These are phyloP conservation scores for Thecocarcelia acutangulata DNA, from an alignment of 2,888 invertebrate genomes.

Conservation along the genomic window DNA sequence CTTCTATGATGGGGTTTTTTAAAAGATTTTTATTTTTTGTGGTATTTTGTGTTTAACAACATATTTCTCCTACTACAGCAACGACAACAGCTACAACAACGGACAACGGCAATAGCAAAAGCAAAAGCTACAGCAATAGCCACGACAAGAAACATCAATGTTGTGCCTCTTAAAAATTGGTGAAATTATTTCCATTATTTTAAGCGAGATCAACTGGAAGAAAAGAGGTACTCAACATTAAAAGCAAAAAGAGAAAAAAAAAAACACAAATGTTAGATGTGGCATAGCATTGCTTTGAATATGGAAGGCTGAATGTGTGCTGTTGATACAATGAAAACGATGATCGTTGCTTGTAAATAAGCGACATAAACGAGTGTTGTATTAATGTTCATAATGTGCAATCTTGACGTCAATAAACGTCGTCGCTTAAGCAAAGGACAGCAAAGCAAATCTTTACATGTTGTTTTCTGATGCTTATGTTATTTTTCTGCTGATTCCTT, in stretches of 20 bases:
- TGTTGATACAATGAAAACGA: constrained; percentile 55
- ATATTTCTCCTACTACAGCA: constrained; percentile 51
- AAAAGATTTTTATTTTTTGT: background rate
- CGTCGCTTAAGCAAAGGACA: constrained; percentile 73
- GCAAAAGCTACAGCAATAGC: constrained; percentile 11
- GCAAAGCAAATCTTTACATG: constrained; percentile 65
- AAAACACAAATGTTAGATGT: constrained; percentile 24
- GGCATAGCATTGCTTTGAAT: constrained; percentile 1
- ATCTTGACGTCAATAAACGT: constrained; percentile 81
- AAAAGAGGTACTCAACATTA: constrained; percentile 19
- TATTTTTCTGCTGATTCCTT: constrained; percentile 15
- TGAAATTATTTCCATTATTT: constrained; percentile 67
- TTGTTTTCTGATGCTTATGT: constrained; percentile 54
- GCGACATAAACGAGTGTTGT: constrained; percentile 81
- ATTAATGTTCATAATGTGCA: constrained; percentile 81
- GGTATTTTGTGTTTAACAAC: constrained; percentile 55
- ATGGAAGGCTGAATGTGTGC: constrained; percentile 7
- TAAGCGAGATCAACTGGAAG: constrained; percentile 34
- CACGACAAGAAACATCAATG: constrained; percentile 60
- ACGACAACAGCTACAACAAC: background rate
- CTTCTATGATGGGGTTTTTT: background rate
- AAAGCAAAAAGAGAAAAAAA: background rate
- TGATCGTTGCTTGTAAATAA: constrained; percentile 77
- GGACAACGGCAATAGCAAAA: background rate
- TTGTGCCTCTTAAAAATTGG: constrained; percentile 67